phyloP scores from a whole-genome alignment of 2,888 invertebrate species.

The Polydrusus tereticollis region DNA sequence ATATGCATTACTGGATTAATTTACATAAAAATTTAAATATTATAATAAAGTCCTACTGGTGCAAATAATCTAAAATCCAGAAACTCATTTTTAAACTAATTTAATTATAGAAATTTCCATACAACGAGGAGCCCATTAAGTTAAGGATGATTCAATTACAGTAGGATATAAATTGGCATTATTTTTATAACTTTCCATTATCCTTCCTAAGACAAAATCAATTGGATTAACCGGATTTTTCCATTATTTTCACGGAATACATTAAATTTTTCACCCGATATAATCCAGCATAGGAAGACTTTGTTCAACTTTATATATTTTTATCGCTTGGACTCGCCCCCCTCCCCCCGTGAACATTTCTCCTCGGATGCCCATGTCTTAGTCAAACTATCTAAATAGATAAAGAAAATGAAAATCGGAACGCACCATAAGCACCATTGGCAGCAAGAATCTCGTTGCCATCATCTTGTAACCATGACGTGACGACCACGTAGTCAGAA shows the following conservation, averaged over 20 bases:
- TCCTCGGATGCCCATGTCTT: too few relatives aligned
- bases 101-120: not conserved
- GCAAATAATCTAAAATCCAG: too few relatives aligned
- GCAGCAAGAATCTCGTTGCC: conserved; percentile 71
- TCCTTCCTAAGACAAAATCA: not conserved
- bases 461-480: conserved; percentile 89
- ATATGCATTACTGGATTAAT: too few relatives aligned
- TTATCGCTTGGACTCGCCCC: too few relatives aligned
- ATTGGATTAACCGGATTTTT: conserved; percentile 1
- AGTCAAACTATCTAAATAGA: not conserved
- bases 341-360: too few relatives aligned
- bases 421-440: conserved; percentile 60
- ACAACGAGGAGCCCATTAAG: not conserved
- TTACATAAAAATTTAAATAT: too few relatives aligned
- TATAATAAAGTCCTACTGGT: not conserved
- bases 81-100: not conserved
- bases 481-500: conserved; percentile 88
- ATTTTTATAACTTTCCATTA: conserved; percentile 8
- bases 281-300: too few relatives aligned
- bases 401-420: not conserved
- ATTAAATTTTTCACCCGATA: not conserved
- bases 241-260: not conserved
- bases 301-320: too few relatives aligned
- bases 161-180: not conserved
- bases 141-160: not conserved